These are phyloP conservation scores for Cassiopea xamachana DNA, from an alignment of 30 jellyfish, hydroid and myxozoan genomes.

Conservation along the genomic window DNA sequence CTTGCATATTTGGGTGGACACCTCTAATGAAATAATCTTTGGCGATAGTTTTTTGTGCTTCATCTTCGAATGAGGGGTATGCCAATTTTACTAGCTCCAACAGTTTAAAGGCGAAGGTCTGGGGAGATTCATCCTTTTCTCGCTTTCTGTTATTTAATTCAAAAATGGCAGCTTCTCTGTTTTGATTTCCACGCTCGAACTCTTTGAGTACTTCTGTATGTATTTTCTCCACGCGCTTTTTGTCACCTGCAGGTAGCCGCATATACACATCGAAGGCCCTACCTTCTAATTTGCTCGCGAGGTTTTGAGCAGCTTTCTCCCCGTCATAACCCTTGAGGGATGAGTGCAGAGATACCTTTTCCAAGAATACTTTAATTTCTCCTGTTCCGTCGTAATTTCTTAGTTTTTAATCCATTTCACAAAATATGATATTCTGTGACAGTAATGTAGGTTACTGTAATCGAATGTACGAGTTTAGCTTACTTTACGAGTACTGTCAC, in stretches of 20 bases:
- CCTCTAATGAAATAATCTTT: neutral
- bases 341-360: too few species aligned
- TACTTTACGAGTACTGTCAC: neutral
- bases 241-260: too few species aligned
- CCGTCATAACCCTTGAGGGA: too few species aligned
- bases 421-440: neutral
- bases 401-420: neutral
- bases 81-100: constrained; percentile 29
- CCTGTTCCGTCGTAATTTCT: neutral
- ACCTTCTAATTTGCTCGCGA: too few species aligned
- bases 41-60: neutral
- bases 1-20: neutral
- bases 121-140: constrained; percentile 31
- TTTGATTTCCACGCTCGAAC: neutral
- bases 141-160: constrained; percentile 12
- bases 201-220: constrained; percentile 11
- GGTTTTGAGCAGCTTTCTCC: too few species aligned
- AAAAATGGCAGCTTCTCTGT: neutral
- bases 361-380: neutral
- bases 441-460: constrained; percentile 18
- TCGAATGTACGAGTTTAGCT: neutral
- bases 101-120: constrained; percentile 20
- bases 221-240: too few species aligned
- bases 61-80: constrained; percentile 32
- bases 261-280: too few species aligned